Percentiles rank a stretch among this genome's conserved stretches.
phyloP scores from a whole-genome alignment of 1,140 invertebrate species.

The Apis laboriosa region DNA sequence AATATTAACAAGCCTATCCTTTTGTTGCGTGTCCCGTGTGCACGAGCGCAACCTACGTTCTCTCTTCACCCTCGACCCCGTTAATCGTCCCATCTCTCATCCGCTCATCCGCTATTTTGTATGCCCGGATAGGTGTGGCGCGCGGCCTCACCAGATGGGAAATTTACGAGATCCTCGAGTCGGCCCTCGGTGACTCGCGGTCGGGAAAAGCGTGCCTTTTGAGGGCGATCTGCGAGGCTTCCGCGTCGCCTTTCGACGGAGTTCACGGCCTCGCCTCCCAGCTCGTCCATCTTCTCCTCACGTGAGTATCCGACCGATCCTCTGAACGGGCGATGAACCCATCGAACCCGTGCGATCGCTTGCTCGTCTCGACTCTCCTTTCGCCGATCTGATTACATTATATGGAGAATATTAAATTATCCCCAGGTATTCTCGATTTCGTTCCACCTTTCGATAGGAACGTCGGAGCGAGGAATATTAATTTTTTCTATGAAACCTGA shows the following conservation, averaged over 20 bases:
- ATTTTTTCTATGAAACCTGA: too few species aligned
- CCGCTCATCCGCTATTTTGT: constrained; percentile 39
- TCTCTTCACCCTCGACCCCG: constrained; percentile 3
- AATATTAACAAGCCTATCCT: constrained; percentile 70
- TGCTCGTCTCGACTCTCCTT: too few species aligned
- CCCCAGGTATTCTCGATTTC: too few species aligned
- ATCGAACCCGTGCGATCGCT: too few species aligned
- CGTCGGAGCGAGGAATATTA: too few species aligned
- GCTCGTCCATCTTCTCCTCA: constrained; percentile 86
- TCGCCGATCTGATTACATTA: too few species aligned
- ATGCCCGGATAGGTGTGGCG: not conserved
- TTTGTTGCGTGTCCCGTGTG: constrained; percentile 58
- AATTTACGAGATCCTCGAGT: constrained; percentile 84
- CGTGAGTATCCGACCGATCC: constrained; percentile 73
- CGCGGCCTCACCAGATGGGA: constrained; percentile 82
- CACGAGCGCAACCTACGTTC: too few species aligned
- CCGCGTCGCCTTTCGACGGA: constrained; percentile 85
- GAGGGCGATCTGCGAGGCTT: constrained; percentile 88
- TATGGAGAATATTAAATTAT: too few species aligned
- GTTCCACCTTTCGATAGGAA: too few species aligned
- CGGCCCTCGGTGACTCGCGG: constrained; percentile 79
- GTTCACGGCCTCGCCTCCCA: constrained; percentile 86
- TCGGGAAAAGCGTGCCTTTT: constrained; percentile 86
- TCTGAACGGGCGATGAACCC: too few species aligned
- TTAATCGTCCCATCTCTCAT: constrained; percentile 29